A percentile compares a stretch with the other conserved stretches of the same genome.
phyloP scores from a whole-genome alignment of 37 sponge, comb jelly and placozoan species.

The Ianthella basta region DNA sequence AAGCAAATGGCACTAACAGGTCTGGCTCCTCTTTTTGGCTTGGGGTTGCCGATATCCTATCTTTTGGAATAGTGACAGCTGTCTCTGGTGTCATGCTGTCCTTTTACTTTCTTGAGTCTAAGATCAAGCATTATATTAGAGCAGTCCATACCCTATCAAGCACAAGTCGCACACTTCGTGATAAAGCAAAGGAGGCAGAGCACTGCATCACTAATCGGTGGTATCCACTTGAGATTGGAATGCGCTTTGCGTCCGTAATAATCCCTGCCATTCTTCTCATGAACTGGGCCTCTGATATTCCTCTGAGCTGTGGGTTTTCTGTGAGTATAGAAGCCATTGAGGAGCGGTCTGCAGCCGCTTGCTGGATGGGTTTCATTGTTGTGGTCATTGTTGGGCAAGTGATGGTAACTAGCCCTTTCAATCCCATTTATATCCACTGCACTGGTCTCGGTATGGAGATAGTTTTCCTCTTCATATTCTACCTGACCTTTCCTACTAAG shows the following conservation, averaged over 20 bases:
- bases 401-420: too few species aligned
- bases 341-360: too few species aligned
- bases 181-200: background rate
- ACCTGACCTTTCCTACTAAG: too few species aligned
- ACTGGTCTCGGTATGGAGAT: too few species aligned
- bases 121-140: background rate
- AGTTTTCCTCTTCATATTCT: too few species aligned
- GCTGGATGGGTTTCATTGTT: too few species aligned
- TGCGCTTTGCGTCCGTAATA: background rate
- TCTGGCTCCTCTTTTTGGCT: background rate
- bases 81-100: slow-evolving; percentile 9
- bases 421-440: too few species aligned
- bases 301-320: slow-evolving; percentile 3
- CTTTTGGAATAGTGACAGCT: background rate
- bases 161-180: background rate
- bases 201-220: background rate
- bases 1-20: background rate
- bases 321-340: background rate
- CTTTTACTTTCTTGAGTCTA: slow-evolving; percentile 2
- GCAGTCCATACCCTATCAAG: background rate
- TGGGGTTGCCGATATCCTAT: background rate
- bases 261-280: background rate
- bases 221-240: background rate
- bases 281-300: background rate
- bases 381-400: too few species aligned